A percentile compares a stretch with the other conserved stretches of the same genome.
Evolutionary conservation across 2,797 vertebrate species (phyloP).

Genomic region (Melanotaenia maccullochi): DNA sequence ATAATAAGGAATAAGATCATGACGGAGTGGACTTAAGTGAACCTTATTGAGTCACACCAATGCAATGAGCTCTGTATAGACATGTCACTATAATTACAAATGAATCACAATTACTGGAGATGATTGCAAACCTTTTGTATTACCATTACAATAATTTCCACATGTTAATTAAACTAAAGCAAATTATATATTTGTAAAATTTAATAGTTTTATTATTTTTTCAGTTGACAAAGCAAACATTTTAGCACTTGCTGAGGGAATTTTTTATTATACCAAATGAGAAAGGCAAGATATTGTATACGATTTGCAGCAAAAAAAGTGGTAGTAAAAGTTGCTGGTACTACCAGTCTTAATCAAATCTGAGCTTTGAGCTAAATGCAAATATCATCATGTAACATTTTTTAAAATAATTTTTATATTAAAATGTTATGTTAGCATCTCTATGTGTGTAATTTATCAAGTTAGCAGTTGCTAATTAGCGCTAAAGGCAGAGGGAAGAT

Average conservation of each 20-base stretch:
- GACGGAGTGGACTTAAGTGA: conserved; percentile 5
- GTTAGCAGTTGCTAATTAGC: too few relatives aligned
- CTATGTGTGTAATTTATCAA: too few relatives aligned
- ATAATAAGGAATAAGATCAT: too few relatives aligned
- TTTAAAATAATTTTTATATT: too few relatives aligned
- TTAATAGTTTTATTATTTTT: background rate
- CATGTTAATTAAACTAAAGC: background rate
- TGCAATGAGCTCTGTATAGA: too few relatives aligned
- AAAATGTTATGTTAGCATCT: too few relatives aligned
- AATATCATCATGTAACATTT: too few relatives aligned
- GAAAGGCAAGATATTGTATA: background rate
- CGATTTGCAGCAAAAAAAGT: background rate
- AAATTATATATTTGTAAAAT: background rate
- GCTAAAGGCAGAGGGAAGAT: too few relatives aligned
- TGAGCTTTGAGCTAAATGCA: too few relatives aligned
- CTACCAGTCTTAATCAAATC: too few relatives aligned
- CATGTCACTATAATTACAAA: too few relatives aligned
- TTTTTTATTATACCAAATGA: background rate
- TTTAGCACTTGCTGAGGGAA: background rate
- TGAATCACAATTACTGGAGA: background rate
- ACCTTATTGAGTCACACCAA: too few relatives aligned
- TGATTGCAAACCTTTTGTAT: background rate
- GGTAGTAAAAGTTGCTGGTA: background rate
- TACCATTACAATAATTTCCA: background rate
- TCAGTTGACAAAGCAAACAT: background rate